These are phyloP conservation scores for Chironomus tentans DNA, from an alignment of 2,888 invertebrate genomes.

Conservation along the genomic window DNA sequence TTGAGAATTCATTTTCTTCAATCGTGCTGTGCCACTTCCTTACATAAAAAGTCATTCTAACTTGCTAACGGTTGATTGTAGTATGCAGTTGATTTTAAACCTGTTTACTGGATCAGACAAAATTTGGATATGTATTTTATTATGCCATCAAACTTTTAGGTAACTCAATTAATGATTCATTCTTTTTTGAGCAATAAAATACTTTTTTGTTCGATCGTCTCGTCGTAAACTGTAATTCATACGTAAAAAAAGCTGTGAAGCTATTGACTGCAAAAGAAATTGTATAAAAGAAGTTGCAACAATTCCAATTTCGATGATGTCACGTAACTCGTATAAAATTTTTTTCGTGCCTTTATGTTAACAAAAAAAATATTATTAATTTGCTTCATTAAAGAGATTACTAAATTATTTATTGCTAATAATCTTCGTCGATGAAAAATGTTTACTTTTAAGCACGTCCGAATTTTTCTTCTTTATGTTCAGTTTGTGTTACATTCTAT, in stretches of 20 bases:
- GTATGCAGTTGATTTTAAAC: no score
- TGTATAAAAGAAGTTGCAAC: background rate
- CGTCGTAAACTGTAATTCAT: background rate
- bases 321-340: background rate
- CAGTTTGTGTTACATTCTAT: no score
- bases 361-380: background rate
- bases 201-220: background rate
- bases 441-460: no score
- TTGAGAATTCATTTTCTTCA: no score
- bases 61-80: no score
- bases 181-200: background rate
- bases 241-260: background rate
- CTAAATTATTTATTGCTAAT: slow-evolving; percentile 4
- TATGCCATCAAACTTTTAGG: background rate
- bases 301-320: background rate
- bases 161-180: background rate
- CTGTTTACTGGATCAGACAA: no score
- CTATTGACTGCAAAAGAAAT: background rate
- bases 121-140: no score
- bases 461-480: no score
- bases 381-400: slow-evolving; percentile 12
- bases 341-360: background rate
- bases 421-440: background rate
- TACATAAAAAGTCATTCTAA: no score
- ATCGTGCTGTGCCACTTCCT: no score